Base-by-base conservation (phyloP, 2,113 vertebrate species). In the Hyaena hyaena region DNA sequence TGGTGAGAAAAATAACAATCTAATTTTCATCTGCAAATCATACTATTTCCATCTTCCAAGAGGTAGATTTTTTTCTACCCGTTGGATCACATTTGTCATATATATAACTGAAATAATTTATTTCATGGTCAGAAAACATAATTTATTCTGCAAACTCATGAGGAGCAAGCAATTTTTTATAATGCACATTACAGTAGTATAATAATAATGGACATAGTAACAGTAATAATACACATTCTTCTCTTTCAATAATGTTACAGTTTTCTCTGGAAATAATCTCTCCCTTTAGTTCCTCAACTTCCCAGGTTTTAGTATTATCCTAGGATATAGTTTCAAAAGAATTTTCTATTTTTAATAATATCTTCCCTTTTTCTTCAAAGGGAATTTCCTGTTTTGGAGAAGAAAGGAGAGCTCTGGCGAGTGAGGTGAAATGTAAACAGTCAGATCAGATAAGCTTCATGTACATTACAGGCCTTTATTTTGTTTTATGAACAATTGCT, bases 401-500 rank as follows among this genome's bases (percentile, higher is more conserved):
- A 89, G 73, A 88, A 93, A 89, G 48, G 65, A 24, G 48, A 88
- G 9, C 28, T 26, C 24, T 63, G 4, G 82, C 80, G 63, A 90
- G n/a, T 2, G 33, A 84, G 10, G 35, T 24, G 26, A 93, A 81
- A 88, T 12, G 24, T 31, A 43, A 50, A 84, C 16, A 92, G 53
- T 66, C 63, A 16, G 35, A 77, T 93, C 24, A 88, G 77, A 82
- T 84, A 63, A 93, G 33, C 19, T 68, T 96, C 39, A 80, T 69
- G 21, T 69, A 96, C 48, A 53, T 12, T 50, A 1, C 5, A 26
- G 71, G 90, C 90, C 77, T 95, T 83, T 76, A 95, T 97, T 98
- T 97, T 79, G 66, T 94, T 73, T 80, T 80, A 84, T 68, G 77
- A 87, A 94, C 74, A 88, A 69, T 89, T 90, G 39, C 63, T 79